Conservation (phyloP, 2,888 invertebrate genomes). For the Dysmachus trigonus region DNA sequence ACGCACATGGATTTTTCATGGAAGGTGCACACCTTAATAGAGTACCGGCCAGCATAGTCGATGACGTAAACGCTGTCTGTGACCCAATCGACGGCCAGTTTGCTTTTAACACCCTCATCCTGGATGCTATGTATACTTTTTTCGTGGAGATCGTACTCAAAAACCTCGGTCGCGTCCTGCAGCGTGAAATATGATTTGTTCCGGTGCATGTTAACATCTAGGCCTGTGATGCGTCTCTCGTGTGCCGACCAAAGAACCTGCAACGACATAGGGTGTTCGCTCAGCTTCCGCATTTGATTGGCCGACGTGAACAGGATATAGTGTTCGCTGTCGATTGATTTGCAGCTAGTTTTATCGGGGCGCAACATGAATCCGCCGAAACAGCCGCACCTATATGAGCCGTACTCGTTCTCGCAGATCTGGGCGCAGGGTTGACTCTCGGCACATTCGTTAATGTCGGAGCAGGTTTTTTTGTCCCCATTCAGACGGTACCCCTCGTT, state of each 20-base stretch:
- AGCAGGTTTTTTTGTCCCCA: conserved; percentile 68
- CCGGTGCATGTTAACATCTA: conserved; percentile 66
- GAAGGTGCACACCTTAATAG: conserved; percentile 69
- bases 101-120: conserved; percentile 65
- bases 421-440: conserved; percentile 71
- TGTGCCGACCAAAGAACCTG: conserved; percentile 64
- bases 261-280: conserved; percentile 58
- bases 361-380: conserved; percentile 64
- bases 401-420: conserved; percentile 61
- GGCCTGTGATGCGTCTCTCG: conserved; percentile 66
- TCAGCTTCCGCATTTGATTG: conserved; percentile 68
- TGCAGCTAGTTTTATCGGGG: conserved; percentile 73
- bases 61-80: conserved; percentile 77
- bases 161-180: conserved; percentile 63
- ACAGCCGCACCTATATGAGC: conserved; percentile 61
- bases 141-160: conserved; percentile 61
- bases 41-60: conserved; percentile 62
- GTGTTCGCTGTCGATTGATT: conserved; percentile 69
- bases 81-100: conserved; percentile 78
- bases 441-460: conserved; percentile 78
- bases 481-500: conserved; percentile 68
- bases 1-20: conserved; percentile 67
- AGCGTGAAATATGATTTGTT: conserved; percentile 66
- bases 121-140: conserved; percentile 60
- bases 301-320: conserved; percentile 68